These are phyloP conservation scores for Brachyopa scutellaris DNA, from an alignment of 2,888 invertebrate species.

Conservation along the genomic window DNA sequence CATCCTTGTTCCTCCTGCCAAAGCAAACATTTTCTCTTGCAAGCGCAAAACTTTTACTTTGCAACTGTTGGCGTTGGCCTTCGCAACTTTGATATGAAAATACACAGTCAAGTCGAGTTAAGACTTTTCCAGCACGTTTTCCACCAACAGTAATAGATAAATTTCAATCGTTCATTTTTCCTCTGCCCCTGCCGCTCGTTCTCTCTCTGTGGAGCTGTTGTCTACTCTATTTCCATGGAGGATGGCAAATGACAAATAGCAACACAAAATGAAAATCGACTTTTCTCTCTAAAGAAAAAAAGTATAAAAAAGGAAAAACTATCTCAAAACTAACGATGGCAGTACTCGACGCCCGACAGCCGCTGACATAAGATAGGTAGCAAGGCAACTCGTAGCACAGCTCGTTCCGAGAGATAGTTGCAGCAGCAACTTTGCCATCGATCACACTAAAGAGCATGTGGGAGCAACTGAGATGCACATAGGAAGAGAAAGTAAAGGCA, in stretches of 20 bases:
- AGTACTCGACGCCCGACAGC: constrained; percentile 9
- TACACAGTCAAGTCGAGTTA: background rate
- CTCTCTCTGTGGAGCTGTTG: background rate
- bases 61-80: background rate
- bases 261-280: constrained; percentile 38
- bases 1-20: too few species aligned
- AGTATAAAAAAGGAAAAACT: background rate
- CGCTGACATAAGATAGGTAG: constrained; percentile 4
- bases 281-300: constrained; percentile 13
- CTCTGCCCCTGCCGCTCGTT: background rate
- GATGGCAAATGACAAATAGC: background rate
- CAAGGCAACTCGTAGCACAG: background rate
- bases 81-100: constrained; percentile 2
- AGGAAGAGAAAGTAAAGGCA: constrained; percentile 71
- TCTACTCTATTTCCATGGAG: background rate
- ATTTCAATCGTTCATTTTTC: constrained; percentile 28
- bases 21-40: background rate
- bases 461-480: constrained; percentile 53
- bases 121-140: constrained; percentile 1
- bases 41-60: constrained; percentile 11
- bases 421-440: constrained; percentile 46
- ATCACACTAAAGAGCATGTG: constrained; percentile 18
- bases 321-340: constrained; percentile 25
- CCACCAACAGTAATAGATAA: constrained; percentile 6
- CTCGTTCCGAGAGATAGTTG: constrained; percentile 39